phyloP scores from a whole-genome alignment of 1,140 invertebrate species.

The Heliconius nattereri region DNA sequence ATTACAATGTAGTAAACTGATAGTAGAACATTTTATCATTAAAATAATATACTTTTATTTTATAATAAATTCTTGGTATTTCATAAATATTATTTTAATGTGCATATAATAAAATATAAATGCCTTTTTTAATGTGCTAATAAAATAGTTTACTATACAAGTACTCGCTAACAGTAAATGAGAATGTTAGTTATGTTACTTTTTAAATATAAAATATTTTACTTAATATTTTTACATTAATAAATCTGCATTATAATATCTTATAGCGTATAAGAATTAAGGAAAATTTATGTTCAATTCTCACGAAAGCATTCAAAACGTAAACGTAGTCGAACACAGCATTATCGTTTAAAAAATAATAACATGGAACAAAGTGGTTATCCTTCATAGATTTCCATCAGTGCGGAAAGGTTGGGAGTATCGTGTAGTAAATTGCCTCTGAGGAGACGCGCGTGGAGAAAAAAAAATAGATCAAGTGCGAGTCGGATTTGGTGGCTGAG shows the following conservation, averaged over 20 bases:
- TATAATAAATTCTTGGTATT: neutral
- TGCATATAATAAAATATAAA: neutral
- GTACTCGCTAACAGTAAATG: neutral
- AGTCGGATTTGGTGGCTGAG: too few species aligned
- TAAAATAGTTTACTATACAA: neutral
- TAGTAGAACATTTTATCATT: neutral
- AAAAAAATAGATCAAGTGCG: conserved; percentile 39
- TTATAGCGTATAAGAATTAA: neutral
- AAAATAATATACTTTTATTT: neutral
- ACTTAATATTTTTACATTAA: neutral
- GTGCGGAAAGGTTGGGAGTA: conserved; percentile 63
- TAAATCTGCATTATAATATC: neutral
- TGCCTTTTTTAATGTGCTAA: neutral
- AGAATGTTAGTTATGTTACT: neutral
- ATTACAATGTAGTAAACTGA: neutral
- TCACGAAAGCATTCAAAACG: conserved; percentile 34
- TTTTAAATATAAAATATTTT: neutral
- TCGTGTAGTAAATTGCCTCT: conserved; percentile 74
- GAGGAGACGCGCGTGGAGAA: conserved; percentile 51
- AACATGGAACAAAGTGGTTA: conserved; percentile 54
- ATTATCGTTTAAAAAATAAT: conserved; percentile 52
- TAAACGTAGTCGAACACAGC: conserved; percentile 46
- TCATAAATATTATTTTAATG: neutral
- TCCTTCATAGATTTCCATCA: conserved; percentile 75
- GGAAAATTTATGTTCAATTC: conserved; percentile 28